Evolutionary conservation across 2,888 invertebrate genomes (phyloP).

Genomic region (Troglohyphantes excavatus): DNA sequence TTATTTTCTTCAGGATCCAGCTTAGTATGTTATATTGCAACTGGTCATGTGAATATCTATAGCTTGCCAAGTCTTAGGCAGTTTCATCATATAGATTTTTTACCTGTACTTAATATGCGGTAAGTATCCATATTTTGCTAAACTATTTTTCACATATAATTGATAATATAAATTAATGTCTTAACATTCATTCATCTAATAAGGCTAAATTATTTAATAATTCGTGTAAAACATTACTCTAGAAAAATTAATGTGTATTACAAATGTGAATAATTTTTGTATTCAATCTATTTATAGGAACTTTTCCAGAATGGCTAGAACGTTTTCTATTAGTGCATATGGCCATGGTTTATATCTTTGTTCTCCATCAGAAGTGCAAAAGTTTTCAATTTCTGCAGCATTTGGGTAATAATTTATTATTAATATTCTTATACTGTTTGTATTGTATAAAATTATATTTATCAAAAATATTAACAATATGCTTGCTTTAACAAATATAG

Average conservation of each 20-base stretch:
- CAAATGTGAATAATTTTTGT: too few species aligned
- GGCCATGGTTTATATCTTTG: conserved; percentile 98
- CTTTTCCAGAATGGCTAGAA: conserved; percentile 92
- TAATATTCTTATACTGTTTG: too few species aligned
- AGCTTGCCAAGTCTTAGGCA: conserved; percentile 97
- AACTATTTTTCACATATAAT: too few species aligned
- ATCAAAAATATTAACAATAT: too few species aligned
- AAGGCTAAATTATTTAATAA: not conserved
- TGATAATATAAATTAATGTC: too few species aligned
- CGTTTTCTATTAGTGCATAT: conserved; percentile 98
- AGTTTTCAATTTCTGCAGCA: conserved; percentile 96
- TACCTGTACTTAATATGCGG: conserved; percentile 96
- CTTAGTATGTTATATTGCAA: conserved; percentile 96
- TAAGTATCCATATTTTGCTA: conserved; percentile 84
- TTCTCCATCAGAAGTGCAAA: conserved; percentile 98
- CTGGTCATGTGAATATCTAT: conserved; percentile 95
- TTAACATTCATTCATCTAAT: not conserved
- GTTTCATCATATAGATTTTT: conserved; percentile 95
- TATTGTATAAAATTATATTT: too few species aligned
- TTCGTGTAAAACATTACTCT: not conserved
- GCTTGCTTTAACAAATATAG: too few species aligned
- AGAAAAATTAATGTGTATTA: too few species aligned
- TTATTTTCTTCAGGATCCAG: conserved; percentile 90
- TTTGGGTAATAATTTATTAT: conserved; percentile 88
- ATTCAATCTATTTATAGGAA: conserved; percentile 29